phyloP scores from a whole-genome alignment of 2,888 invertebrate genomes.

The Sisyra nigra region DNA sequence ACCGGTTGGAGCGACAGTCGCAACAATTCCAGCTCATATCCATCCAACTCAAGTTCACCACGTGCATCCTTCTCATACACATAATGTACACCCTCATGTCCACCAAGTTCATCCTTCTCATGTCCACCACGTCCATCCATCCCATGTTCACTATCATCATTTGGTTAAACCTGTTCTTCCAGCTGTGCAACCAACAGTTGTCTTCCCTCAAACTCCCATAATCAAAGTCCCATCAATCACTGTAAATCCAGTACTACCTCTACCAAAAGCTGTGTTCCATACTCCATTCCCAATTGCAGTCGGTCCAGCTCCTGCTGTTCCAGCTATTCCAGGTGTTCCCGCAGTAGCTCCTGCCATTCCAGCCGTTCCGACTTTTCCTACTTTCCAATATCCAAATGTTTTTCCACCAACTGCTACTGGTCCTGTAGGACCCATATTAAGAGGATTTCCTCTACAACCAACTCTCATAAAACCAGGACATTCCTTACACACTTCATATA shows the following conservation, averaged over 20 bases:
- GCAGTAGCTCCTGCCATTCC: not conserved
- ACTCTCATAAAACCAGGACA: slow-evolving; percentile 5
- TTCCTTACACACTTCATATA: slow-evolving; percentile 10
- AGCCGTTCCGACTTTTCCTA: not conserved
- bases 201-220: too few species aligned
- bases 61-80: not conserved
- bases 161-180: not conserved
- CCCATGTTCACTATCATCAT: not conserved
- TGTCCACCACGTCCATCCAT: not conserved
- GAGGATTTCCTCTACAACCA: not conserved
- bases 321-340: not conserved
- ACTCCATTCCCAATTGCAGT: slow-evolving; percentile 1
- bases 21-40: not conserved
- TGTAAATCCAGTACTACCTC: not conserved
- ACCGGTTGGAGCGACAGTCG: too few species aligned
- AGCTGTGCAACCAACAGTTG: not conserved
- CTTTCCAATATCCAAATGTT: not conserved
- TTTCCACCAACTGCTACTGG: not conserved
- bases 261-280: not conserved
- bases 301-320: not conserved
- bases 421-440: too few species aligned
- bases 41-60: not conserved
- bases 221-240: not conserved
- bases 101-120: not conserved
- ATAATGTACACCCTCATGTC: not conserved